Evolutionary conservation across 2,888 invertebrate genomes (phyloP), one percentile per base, ranked within the genome.

Genomic region (Omphaloscelis lunosa): DNA sequence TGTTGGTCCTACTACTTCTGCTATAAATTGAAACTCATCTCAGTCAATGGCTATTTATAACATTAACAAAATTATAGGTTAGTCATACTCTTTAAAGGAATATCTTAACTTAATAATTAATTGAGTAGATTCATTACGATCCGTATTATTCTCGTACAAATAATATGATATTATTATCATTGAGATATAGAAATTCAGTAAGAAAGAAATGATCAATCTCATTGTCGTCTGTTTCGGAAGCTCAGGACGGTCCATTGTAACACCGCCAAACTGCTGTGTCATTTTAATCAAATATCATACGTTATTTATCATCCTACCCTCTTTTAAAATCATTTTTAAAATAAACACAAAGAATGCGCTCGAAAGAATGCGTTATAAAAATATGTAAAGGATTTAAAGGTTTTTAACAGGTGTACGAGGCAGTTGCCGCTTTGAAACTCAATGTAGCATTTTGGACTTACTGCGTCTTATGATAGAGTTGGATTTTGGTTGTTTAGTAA

Each of bases 311-410:
- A 92, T 92, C 88, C 85, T 80, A 87, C 89, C 91, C 89, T 91
- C 84, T 83, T 89, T 88, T 87, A 84, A 90, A 90, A 91, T 87
- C 88, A 89, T 91, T 92, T 91, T 91, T 89, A 89, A 92, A 92
- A 93, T 91, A 94, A 94, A 94, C 92, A 93, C 89, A 92, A 94
- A 93, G 93, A 94, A 94, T 94, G 92, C 88, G 80, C 88, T 89
- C 89, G 70, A 86, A 94, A 94, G 95, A 95, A 95, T 95, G 95
- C 93, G 93, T 91, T 94, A 95, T 91, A 92, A 95, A 95, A 95
- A 95, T 95, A 95, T 95, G 93, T 95, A 93, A 93, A 94, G 93
- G 95, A 94, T 94, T 95, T 93, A 91, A 92, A 91, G 91, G 92
- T 91, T 92, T 91, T 92, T 94, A 95, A 95, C 95, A 95, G 95